Conservation (phyloP, 2,113 vertebrate species). For the human region DNA sequence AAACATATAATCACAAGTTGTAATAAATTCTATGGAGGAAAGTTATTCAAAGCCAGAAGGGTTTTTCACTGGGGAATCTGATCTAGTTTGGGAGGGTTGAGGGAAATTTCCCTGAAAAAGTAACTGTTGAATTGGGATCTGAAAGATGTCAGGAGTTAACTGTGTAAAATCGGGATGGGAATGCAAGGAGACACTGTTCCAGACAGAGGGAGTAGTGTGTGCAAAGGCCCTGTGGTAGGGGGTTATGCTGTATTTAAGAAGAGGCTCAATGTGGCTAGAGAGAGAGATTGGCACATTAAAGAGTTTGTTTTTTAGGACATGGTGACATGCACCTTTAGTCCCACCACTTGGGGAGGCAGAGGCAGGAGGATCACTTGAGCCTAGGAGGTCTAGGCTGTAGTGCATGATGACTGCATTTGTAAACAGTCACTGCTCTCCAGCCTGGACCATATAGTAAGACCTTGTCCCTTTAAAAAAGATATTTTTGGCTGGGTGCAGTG, state of each 20-base stretch:
- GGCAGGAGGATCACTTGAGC: too few relatives aligned
- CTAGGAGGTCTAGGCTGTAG: too few relatives aligned
- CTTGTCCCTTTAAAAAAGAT: too few relatives aligned
- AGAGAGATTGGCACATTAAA: neutral
- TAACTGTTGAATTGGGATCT: neutral
- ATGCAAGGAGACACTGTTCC: neutral
- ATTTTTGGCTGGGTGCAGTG: too few relatives aligned
- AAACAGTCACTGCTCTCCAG: too few relatives aligned
- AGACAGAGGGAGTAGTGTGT: neutral
- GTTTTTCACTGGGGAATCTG: neutral
- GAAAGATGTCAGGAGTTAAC: slow-evolving; percentile 1
- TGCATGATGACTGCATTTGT: too few relatives aligned
- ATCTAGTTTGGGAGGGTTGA: neutral
- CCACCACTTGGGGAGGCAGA: too few relatives aligned
- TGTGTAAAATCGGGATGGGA: neutral
- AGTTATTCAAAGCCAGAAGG: neutral
- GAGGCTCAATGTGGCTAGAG: neutral
- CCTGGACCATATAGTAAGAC: too few relatives aligned
- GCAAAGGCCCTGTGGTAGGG: neutral
- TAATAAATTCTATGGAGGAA: neutral
- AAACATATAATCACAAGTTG: neutral
- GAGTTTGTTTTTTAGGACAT: neutral
- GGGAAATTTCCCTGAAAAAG: neutral
- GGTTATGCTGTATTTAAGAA: neutral
- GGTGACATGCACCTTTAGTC: too few relatives aligned